These are phyloP conservation scores for Hestina assimilis DNA, from an alignment of 1,140 invertebrate genomes.

Conservation along the genomic window DNA sequence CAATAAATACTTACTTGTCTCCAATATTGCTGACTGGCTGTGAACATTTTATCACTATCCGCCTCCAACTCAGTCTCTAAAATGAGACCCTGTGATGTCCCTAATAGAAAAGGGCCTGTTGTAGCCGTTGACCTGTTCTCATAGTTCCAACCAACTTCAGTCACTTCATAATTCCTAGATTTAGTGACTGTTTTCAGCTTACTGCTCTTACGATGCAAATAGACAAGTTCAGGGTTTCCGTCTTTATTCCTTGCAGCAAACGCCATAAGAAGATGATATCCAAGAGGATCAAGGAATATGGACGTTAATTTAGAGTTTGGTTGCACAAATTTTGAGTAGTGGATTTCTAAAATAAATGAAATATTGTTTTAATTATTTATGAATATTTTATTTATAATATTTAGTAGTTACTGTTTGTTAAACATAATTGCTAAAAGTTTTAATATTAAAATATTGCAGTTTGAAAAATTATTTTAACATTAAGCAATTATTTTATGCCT, in stretches of 20 bases:
- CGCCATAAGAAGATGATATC: conserved; percentile 89
- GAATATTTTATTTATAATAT: too few relatives aligned
- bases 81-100: conserved; percentile 94
- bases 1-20: conserved; percentile 84
- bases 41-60: conserved; percentile 90
- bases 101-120: conserved; percentile 90
- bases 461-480: too few relatives aligned
- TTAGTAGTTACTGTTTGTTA: too few relatives aligned
- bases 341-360: conserved; percentile 57
- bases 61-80: conserved; percentile 92
- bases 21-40: conserved; percentile 89
- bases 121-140: conserved; percentile 84
- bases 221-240: conserved; percentile 86
- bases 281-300: conserved; percentile 92
- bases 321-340: conserved; percentile 80
- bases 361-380: neutral
- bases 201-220: conserved; percentile 82
- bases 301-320: conserved; percentile 82
- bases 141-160: conserved; percentile 94
- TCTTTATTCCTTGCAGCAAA: conserved; percentile 82
- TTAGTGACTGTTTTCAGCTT: conserved; percentile 79
- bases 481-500: too few relatives aligned
- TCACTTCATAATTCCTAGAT: conserved; percentile 91
- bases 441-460: neutral
- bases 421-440: too few relatives aligned